These are phyloP conservation scores for Solen grandis DNA, from an alignment of 1,140 invertebrate species.

Conservation along the genomic window DNA sequence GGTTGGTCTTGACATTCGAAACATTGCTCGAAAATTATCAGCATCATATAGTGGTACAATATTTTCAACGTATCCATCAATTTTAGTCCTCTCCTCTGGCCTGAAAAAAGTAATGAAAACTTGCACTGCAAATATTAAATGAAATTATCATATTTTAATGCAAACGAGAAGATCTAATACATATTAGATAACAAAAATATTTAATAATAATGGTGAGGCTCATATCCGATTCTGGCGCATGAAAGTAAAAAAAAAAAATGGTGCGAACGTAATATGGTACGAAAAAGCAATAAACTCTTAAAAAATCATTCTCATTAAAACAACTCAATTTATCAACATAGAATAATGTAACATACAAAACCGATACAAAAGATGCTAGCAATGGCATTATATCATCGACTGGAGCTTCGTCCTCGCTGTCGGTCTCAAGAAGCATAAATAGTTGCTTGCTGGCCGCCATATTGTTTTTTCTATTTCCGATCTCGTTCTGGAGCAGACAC, in stretches of 20 bases:
- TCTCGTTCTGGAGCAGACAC: neutral
- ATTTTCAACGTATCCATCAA: conserved; percentile 37
- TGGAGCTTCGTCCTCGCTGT: neutral
- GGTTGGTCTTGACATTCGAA: conserved; percentile 26
- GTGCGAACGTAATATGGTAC: neutral
- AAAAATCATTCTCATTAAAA: neutral
- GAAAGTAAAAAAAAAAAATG: neutral
- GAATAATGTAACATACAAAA: neutral
- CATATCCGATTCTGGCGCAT: too few relatives aligned
- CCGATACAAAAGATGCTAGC: neutral
- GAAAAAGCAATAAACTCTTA: neutral
- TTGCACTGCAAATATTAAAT: neutral
- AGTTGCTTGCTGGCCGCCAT: neutral
- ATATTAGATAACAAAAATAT: too few relatives aligned
- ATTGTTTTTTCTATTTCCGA: conserved; percentile 10
- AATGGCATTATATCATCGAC: neutral
- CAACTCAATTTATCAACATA: neutral
- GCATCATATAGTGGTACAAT: conserved; percentile 21
- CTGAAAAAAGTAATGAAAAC: conserved; percentile 5
- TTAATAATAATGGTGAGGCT: too few relatives aligned
- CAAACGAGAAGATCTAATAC: too few relatives aligned
- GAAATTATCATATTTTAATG: too few relatives aligned
- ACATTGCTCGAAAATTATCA: conserved; percentile 12
- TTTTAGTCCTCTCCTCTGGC: conserved; percentile 7
- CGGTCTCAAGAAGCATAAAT: neutral